Evolutionary conservation across 2,797 vertebrate genomes (phyloP), one percentile per base, ranked within the genome.

Genomic region (Crenuchus spilurus): DNA sequence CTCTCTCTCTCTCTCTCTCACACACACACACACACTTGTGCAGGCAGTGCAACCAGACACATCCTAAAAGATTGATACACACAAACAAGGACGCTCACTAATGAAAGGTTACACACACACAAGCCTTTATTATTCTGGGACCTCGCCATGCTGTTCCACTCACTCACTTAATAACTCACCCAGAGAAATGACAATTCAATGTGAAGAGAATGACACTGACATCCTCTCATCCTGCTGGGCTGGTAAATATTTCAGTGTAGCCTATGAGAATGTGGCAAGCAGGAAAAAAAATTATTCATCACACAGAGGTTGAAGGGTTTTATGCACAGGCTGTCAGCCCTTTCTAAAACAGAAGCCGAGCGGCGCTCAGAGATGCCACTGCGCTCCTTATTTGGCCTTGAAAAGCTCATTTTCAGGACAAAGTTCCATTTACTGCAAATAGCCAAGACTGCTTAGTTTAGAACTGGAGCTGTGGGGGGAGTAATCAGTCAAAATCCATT

Each of bases 121-220:
- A 28, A 35, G 87, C 90, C 55, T 88, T 90, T 90, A 88, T 90
- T 90, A 89, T 87, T 88, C 83, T 80, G 75, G 82, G 82, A 62
- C 88, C 88, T 89, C 84, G 85, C 90, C 89, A 90, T 86, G 81
- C 81, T 83, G 82, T 88, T 89, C 91, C 88, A 88, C 76, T 88
- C 86, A 83, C 87, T 87, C 88, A 87, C 87, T 90, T 90, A 90
- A 92, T 92, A 90, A 90, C 88, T 88, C 84, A 74, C 79, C 37
- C 62, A 46, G 39, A 52, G 51, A 42, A 75, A 52, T 64, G 72
- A 52, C 75, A 60, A 57, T 51, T 39, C n/a, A 80, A 84, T 89
- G 90, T 90, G 88, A 84, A 72, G 78, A 85, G 84, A 82, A 86
- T 77, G 80, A 89, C 89, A 92, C 87, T 85, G 89, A 90, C 89